A percentile compares a stretch with the other conserved stretches of the same genome.
phyloP scores from a whole-genome alignment of 2,888 invertebrate genomes.

The Lasioglossum vierecki region DNA sequence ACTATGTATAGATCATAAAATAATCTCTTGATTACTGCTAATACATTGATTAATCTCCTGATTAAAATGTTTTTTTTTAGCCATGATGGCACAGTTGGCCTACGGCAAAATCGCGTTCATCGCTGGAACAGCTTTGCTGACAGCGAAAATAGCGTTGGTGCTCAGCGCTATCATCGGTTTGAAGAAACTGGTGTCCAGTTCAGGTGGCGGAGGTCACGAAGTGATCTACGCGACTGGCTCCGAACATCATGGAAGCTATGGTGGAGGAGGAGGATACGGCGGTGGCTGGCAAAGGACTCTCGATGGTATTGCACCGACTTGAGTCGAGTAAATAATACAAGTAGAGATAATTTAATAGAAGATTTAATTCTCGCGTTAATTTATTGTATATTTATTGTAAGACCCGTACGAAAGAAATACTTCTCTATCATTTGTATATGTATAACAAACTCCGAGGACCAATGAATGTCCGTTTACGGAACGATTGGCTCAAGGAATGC shows the following conservation, averaged over 20 bases:
- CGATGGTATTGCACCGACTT: slow-evolving; percentile 77
- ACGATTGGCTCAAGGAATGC: background rate
- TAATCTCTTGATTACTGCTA: too few relatives aligned
- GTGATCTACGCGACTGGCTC: slow-evolving; percentile 86
- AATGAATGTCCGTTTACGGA: too few relatives aligned
- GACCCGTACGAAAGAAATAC: background rate
- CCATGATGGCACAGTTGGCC: slow-evolving; percentile 88
- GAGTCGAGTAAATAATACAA: slow-evolving; percentile 40
- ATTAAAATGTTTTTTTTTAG: slow-evolving; percentile 63
- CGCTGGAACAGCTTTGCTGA: slow-evolving; percentile 88
- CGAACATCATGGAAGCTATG: slow-evolving; percentile 81
- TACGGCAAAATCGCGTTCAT: slow-evolving; percentile 89
- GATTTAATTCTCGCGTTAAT: background rate
- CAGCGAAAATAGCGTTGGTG: slow-evolving; percentile 88
- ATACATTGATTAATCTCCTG: background rate
- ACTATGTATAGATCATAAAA: background rate
- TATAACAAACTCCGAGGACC: slow-evolving; percentile 15
- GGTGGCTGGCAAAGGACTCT: slow-evolving; percentile 82
- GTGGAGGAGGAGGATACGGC: slow-evolving; percentile 77
- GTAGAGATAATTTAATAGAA: background rate
- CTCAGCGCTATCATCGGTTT: slow-evolving; percentile 87
- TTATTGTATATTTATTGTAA: slow-evolving; percentile 19
- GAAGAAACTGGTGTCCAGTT: slow-evolving; percentile 86
- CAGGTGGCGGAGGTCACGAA: slow-evolving; percentile 85
- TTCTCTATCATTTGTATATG: slow-evolving; percentile 11